phyloP scores from a whole-genome alignment of 1,140 invertebrate species.

The Papilio dardanus region DNA sequence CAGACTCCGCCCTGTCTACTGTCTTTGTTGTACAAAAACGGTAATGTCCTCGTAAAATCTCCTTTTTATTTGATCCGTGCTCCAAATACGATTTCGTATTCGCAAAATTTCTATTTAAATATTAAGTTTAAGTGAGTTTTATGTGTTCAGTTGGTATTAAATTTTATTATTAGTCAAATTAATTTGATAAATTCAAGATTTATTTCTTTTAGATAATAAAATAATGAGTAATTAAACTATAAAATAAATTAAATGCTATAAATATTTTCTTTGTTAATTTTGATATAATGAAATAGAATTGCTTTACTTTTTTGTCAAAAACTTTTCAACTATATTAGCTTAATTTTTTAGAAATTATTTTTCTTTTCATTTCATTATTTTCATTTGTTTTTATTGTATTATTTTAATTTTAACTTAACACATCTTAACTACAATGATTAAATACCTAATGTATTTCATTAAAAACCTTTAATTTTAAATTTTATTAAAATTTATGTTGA shows the following conservation, averaged over 20 bases:
- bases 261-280: too few relatives aligned
- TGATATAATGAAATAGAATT: too few relatives aligned
- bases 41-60: constrained; percentile 19
- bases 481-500: not conserved
- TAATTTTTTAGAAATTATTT: too few relatives aligned
- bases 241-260: too few relatives aligned
- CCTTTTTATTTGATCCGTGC: constrained; percentile 1
- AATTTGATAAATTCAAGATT: not conserved
- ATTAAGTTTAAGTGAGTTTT: constrained; percentile 15
- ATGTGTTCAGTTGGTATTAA: not conserved
- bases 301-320: too few relatives aligned
- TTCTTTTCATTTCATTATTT: too few relatives aligned
- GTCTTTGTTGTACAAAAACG: constrained; percentile 11
- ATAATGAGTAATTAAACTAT: too few relatives aligned
- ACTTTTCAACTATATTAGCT: too few relatives aligned
- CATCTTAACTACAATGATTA: too few relatives aligned
- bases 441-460: not conserved
- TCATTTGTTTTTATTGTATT: too few relatives aligned
- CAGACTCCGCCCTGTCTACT: constrained; percentile 7
- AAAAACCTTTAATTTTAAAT: not conserved
- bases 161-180: not conserved
- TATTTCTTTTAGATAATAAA: not conserved
- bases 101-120: not conserved
- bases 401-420: too few relatives aligned
- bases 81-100: constrained; percentile 5